These are phyloP conservation scores for Allacma fusca DNA, from an alignment of 2,888 invertebrate genomes.

Conservation along the genomic window DNA sequence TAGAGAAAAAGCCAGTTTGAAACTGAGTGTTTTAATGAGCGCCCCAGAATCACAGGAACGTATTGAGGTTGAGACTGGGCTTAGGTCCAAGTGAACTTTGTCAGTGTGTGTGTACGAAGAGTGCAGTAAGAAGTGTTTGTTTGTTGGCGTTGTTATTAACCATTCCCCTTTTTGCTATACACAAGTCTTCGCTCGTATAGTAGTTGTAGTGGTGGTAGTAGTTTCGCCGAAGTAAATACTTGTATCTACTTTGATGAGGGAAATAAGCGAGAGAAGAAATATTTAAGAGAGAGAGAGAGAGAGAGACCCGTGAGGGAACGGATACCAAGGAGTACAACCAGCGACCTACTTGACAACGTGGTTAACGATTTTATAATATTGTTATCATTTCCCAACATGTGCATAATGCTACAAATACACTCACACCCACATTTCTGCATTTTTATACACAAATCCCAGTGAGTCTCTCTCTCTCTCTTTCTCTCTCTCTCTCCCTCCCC, in stretches of 20 bases:
- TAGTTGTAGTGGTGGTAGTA: too few relatives aligned
- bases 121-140: background rate
- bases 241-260: background rate
- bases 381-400: background rate
- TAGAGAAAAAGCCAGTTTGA: conserved; percentile 22
- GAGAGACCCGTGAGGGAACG: background rate
- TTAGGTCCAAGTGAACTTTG: conserved; percentile 29
- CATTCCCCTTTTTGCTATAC: too few relatives aligned
- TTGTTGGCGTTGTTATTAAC: background rate
- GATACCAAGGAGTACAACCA: background rate
- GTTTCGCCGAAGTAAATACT: too few relatives aligned
- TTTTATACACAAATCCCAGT: background rate
- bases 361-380: conserved; percentile 24
- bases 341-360: conserved; percentile 37
- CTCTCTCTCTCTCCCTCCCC: background rate
- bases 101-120: background rate
- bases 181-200: too few relatives aligned
- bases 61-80: conserved; percentile 30
- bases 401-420: background rate
- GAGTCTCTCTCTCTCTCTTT: background rate
- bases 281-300: too few relatives aligned
- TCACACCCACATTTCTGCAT: conserved; percentile 7
- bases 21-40: background rate
- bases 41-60: conserved; percentile 7
- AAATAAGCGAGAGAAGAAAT: background rate